A percentile compares a stretch with the other conserved stretches of the same genome.
These are phyloP conservation scores for Urocolius indicus DNA, from an alignment of 2,113 vertebrate species.

Conservation along the genomic window DNA sequence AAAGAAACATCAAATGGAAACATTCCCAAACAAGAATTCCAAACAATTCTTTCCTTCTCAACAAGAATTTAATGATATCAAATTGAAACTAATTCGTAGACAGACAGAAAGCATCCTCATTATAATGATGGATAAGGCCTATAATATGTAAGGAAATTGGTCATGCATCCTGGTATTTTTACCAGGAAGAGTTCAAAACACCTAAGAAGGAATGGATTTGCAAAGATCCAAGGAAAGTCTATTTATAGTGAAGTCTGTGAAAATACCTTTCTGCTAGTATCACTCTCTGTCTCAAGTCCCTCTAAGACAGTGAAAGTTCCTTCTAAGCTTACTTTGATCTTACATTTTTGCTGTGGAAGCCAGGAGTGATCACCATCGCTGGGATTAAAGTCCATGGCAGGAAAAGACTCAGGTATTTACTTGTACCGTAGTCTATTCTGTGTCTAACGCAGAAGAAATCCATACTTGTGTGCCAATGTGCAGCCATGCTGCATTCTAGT, in stretches of 20 bases:
- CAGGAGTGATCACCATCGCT: not conserved
- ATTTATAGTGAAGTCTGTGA: not conserved
- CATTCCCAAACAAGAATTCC: not conserved
- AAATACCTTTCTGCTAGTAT: not conserved
- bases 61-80: not conserved
- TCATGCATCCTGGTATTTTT: no score
- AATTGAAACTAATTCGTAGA: not conserved
- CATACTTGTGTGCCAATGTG: rapidly evolving
- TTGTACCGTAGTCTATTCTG: not conserved
- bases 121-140: not conserved
- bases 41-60: not conserved
- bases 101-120: not conserved
- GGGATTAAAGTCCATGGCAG: rapidly evolving
- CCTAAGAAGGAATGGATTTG: not conserved
- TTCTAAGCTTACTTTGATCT: not conserved
- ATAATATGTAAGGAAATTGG: not conserved
- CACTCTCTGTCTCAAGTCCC: not conserved
- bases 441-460: not conserved
- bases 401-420: not conserved
- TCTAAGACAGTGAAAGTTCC: not conserved
- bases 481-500: not conserved
- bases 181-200: not conserved
- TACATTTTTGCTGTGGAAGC: not conserved
- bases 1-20: not conserved
- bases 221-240: not conserved